A percentile compares a stretch with the other conserved stretches of the same genome.
These are phyloP conservation scores for Sebastes trivittatus DNA, from an alignment of 2,797 vertebrate species.

Conservation along the genomic window DNA sequence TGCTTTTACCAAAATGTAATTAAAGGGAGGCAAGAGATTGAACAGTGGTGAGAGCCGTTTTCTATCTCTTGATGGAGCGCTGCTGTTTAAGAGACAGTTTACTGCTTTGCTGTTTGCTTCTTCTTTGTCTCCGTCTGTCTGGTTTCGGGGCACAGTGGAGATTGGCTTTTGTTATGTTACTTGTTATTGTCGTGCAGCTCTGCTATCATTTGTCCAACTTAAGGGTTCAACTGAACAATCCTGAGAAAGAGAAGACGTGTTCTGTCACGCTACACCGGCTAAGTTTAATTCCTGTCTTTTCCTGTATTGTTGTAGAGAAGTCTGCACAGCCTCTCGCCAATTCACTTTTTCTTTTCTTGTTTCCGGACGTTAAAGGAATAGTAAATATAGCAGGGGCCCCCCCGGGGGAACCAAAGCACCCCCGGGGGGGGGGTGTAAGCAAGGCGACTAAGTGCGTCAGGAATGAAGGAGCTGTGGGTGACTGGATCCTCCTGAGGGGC, in stretches of 20 bases:
- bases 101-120: slow-evolving; percentile 35
- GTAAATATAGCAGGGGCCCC: slow-evolving; percentile 52
- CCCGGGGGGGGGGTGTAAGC: slow-evolving; percentile 36
- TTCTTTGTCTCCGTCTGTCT: slow-evolving; percentile 39
- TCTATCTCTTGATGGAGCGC: not conserved
- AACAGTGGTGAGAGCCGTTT: not conserved
- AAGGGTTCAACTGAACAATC: slow-evolving; percentile 25
- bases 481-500: slow-evolving; percentile 53
- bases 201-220: slow-evolving; percentile 64
- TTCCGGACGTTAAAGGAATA: slow-evolving; percentile 40
- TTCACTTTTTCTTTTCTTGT: slow-evolving; percentile 16
- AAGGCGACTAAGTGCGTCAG: slow-evolving; percentile 51
- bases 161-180: slow-evolving; percentile 53
- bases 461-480: slow-evolving; percentile 60
- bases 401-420: not conserved
- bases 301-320: not conserved
- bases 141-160: slow-evolving; percentile 34
- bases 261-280: slow-evolving; percentile 37
- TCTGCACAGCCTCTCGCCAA: slow-evolving; percentile 19
- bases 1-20: slow-evolving; percentile 53
- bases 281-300: slow-evolving; percentile 51
- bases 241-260: slow-evolving; percentile 44
- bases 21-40: slow-evolving; percentile 41
- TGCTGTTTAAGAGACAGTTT: slow-evolving; percentile 46
- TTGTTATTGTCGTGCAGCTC: slow-evolving; percentile 50